Evolutionary conservation across 2,113 vertebrate genomes (phyloP), one percentile per base, ranked within the genome.

Genomic region (Xenopus borealis): DNA sequence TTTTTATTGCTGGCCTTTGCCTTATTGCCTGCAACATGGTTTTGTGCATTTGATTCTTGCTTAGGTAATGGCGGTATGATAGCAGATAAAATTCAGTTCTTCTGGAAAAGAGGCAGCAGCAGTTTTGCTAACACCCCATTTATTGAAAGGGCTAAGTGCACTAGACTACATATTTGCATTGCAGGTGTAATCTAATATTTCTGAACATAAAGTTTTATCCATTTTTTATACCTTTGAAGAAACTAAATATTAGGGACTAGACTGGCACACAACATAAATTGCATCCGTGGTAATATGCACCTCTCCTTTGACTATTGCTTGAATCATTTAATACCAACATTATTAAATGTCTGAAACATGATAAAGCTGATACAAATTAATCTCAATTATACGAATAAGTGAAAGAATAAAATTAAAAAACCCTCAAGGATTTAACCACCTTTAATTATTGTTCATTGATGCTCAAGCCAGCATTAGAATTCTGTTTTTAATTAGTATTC

Each of bases 231-330:
- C 14, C 1, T 1, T 53, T 53, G 6, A 89, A 88, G 84, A 89
- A 89, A 92, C 77, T 84, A 81, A 86, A 88, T 87, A 89, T 89
- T 88, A 88, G 88, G 83, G 89, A 92, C 83, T 89, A 92, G 90
- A 95, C 90, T 94, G 94, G 94, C 91, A 96, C 91, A 86, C 89
- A 89, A 96, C 92, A 94, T 93, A 94, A 93, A 94, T 95, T 96
- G 94, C 93, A 95, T 95, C 94, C 93, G 93, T 92, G 87, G 93
- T 92, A 93, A 94, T 94, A 94, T 94, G 92, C 93, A 94, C 92
- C 91, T 93, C 93, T 89, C 91, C 91, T 55, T 93, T 92, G 85
- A 79, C 94, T 97, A 97, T 96, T 96, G 94, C 93, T 97, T 93
- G 91, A 92, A 91, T 90, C 95, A 94, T 94, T 93, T 94, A 94